These are phyloP conservation scores for Nothocercus nigrocapillus DNA, from an alignment of 2,113 vertebrate genomes.

Conservation along the genomic window DNA sequence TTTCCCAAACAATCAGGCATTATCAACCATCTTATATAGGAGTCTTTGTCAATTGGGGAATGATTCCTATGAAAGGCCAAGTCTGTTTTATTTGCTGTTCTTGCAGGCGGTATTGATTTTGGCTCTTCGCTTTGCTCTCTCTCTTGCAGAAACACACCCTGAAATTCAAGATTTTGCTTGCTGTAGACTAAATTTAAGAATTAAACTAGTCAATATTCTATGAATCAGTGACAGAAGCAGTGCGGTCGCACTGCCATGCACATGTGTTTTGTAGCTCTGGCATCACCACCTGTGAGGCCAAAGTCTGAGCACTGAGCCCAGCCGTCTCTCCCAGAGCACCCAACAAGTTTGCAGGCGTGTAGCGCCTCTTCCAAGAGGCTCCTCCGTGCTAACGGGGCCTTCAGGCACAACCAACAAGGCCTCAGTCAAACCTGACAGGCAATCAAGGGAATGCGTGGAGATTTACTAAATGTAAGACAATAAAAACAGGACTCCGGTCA, in stretches of 20 bases:
- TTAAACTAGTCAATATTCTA: slow-evolving; percentile 31
- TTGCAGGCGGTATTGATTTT: slow-evolving; percentile 54
- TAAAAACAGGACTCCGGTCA: not conserved
- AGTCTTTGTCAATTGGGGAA: not conserved
- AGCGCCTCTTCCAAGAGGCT: not conserved
- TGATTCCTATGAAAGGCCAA: not conserved
- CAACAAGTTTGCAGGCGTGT: not conserved
- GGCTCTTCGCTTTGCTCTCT: not conserved
- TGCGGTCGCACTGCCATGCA: not conserved
- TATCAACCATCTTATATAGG: slow-evolving; percentile 27
- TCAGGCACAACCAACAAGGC: not conserved
- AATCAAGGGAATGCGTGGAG: not conserved
- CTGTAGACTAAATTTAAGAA: slow-evolving; percentile 26
- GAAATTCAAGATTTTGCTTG: slow-evolving; percentile 38
- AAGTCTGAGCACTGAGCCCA: not conserved
- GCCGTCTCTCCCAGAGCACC: not conserved
- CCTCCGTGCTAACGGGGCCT: not conserved
- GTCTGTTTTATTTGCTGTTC: slow-evolving; percentile 6
- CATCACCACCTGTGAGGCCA: not conserved
- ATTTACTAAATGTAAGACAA: slow-evolving; percentile 17
- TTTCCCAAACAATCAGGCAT: slow-evolving; percentile 33
- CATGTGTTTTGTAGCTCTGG: not conserved
- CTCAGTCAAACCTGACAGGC: not conserved
- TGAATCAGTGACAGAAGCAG: not conserved
- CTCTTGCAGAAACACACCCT: slow-evolving; percentile 51